Evolutionary conservation across 2,888 invertebrate genomes (phyloP), one percentile per base, ranked within the genome.

Genomic region (Trichogramma dendrolimi): DNA sequence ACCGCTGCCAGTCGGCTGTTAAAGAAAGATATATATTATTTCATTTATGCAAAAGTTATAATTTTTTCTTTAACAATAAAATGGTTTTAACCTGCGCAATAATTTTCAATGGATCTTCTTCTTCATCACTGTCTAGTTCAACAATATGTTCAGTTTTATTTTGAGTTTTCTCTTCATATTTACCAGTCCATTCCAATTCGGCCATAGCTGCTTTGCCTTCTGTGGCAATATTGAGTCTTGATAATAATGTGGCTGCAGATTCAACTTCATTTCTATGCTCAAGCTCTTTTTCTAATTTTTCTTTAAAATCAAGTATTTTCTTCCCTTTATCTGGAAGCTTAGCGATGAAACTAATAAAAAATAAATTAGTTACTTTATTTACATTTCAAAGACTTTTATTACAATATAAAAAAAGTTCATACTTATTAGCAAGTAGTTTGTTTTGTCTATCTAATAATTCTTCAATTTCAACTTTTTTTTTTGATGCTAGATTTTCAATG

Each of bases 161-260:
- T 14, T 60, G 42, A 50, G 73, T 71, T 27, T 71, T 73, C 11
- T 79, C 73, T 14, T 58, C 66, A 64, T 81, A 75, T 69, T 81
- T 81, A 42, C 83, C 82, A 27, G 82, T 81, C 87, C 87, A 86
- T 80, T 87, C 87, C 1, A 86, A 72, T 71, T 83, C 78, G 72
- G 82, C 83, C 60, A 85, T 78, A 4, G 80, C 74, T 52, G 80
- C 74, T 70, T 82, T 82, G 42, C 82, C 81, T 43, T 81, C 73
- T 4, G 71, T 68, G 55, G 74, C 79, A 41, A 86, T 74, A 61
- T 81, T 83, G 62, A 86, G 75, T 60, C 80, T 79, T 27, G 82
- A 80, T 3, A 87, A 74, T 67, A 85, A 75, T 62, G 75, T 71
- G 65, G 83, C 83, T 10, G 84, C 77, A 62, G 81, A 73, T 40